Conservation (phyloP, 2,797 vertebrate genomes). For the Xenops minutus region DNA sequence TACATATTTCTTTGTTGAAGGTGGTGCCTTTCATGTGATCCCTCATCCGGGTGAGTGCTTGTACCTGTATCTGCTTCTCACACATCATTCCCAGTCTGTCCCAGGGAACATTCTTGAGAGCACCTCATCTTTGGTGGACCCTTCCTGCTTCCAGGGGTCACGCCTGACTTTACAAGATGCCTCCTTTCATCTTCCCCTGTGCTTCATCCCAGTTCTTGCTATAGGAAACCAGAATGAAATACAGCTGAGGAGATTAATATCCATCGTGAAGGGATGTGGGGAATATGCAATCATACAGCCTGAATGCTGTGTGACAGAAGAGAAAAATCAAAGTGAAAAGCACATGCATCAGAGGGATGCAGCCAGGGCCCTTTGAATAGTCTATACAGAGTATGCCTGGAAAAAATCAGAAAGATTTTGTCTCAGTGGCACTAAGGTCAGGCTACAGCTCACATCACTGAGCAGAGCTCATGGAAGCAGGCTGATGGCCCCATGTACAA, state of each 20-base stretch:
- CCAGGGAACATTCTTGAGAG: neutral
- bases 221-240: neutral
- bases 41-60: neutral
- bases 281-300: neutral
- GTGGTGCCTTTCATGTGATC: neutral
- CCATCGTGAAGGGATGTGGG: neutral
- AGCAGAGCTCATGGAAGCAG: neutral
- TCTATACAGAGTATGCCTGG: neutral
- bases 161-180: neutral
- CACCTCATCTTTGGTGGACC: neutral
- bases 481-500: neutral
- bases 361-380: neutral
- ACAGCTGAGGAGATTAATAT: neutral
- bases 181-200: neutral
- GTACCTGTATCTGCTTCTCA: neutral
- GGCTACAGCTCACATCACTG: neutral
- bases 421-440: neutral
- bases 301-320: neutral
- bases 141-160: neutral
- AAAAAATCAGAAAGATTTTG: neutral
- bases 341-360: neutral
- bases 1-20: neutral
- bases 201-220: neutral
- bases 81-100: neutral
- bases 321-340: constrained; percentile 11